A percentile compares a stretch with the other conserved stretches of the same genome.
These are phyloP conservation scores for Chaenodraco wilsoni DNA, from an alignment of 2,797 vertebrate species.

Conservation along the genomic window DNA sequence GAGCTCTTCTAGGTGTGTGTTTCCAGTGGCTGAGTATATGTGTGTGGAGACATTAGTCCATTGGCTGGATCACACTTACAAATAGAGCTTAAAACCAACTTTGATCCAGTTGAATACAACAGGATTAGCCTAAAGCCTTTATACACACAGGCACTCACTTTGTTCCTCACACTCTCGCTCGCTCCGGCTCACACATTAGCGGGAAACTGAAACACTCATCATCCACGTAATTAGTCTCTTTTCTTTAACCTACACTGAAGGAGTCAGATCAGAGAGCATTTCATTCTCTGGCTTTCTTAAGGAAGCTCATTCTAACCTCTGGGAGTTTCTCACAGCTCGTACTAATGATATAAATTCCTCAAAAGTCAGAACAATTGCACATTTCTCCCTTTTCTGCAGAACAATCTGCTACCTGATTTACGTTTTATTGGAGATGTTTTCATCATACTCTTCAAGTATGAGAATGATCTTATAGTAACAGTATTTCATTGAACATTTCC, in stretches of 20 bases:
- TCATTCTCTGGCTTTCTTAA: not conserved
- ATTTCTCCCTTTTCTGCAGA: not conserved
- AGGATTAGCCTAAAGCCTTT: conserved; percentile 70
- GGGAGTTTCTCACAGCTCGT: too few relatives aligned
- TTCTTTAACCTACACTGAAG: conserved; percentile 41
- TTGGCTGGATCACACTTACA: conserved; percentile 55
- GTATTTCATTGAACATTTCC: too few relatives aligned
- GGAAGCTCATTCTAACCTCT: too few relatives aligned
- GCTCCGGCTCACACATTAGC: conserved; percentile 2
- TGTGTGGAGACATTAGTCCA: conserved; percentile 46
- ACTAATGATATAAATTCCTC: too few relatives aligned
- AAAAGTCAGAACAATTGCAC: not conserved
- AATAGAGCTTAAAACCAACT: conserved; percentile 65
- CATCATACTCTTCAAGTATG: not conserved
- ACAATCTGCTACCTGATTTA: not conserved
- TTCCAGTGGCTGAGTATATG: not conserved
- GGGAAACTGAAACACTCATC: conserved; percentile 38
- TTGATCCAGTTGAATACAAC: conserved; percentile 70
- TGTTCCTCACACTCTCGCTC: conserved; percentile 38
- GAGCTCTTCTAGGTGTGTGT: not conserved
- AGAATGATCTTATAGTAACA: not conserved
- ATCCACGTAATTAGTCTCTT: conserved; percentile 52
- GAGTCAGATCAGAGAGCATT: conserved; percentile 1
- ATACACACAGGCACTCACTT: conserved; percentile 59
- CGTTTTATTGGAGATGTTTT: not conserved